Conservation (phyloP, 2,888 invertebrate genomes). For the Dolichomitus sp. region DNA sequence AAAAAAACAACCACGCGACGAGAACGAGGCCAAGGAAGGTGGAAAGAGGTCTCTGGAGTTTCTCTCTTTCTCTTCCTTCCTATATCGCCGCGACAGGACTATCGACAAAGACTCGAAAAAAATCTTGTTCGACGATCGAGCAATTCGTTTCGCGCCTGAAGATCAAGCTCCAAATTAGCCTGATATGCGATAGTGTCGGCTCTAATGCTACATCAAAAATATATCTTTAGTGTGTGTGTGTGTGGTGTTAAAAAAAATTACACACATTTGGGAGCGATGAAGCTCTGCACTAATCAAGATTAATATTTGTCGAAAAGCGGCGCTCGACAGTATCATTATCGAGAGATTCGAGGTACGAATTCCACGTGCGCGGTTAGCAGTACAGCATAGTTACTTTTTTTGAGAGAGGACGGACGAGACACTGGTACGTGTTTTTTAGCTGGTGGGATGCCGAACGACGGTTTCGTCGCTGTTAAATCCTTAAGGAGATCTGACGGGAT, state of each 20-base stretch:
- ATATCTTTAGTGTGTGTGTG: not conserved
- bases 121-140: conserved; percentile 70
- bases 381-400: conserved; percentile 3
- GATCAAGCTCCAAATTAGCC: conserved; percentile 69
- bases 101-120: conserved; percentile 59
- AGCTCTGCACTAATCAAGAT: not conserved
- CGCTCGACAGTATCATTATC: conserved; percentile 42
- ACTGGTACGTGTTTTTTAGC: not conserved
- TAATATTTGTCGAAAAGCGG: conserved; percentile 11
- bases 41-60: conserved; percentile 39
- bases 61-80: conserved; percentile 20
- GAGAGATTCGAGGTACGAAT: conserved; percentile 31
- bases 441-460: conserved; percentile 20
- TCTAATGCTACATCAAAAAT: conserved; percentile 37
- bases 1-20: conserved; percentile 41
- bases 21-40: conserved; percentile 50
- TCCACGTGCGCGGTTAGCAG: conserved; percentile 9
- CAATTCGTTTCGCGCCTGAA: conserved; percentile 70
- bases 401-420: not conserved
- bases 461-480: conserved; percentile 17
- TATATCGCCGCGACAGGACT: conserved; percentile 39
- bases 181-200: conserved; percentile 54
- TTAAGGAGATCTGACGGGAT: conserved; percentile 2
- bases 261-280: not conserved
- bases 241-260: not conserved